Evolutionary conservation across 2,888 invertebrate genomes (phyloP), one percentile per base, ranked within the genome.

Genomic region (Pseudococcus jackbeardsleyi): DNA sequence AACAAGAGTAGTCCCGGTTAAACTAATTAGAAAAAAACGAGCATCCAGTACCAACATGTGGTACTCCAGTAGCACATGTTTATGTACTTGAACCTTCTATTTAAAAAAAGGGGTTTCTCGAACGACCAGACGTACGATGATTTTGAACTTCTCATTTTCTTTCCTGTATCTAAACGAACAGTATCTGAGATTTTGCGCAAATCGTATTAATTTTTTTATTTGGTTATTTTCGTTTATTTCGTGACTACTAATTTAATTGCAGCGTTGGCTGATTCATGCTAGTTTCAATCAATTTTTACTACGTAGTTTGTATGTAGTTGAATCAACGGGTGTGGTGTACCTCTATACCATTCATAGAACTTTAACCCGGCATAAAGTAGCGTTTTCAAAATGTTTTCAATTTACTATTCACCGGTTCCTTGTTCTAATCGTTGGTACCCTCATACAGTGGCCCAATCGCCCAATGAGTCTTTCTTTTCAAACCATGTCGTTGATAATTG

Each of bases 201-300:
- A 17, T 54, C 17, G 54, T 54, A 54, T 68, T 2, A 68, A 22
- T 22, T 68, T 68, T 68, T 11, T 5, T 22, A 68, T 68, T 68
- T 68, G 11, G 64, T 68, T 22, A 19, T n/a, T n/a, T n/a, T n/a
- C n/a, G n/a, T n/a, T n/a, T n/a, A n/a, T 72, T 7, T 33, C 72
- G 72, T 39, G 77, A 77, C 39, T 42, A 39, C 64, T 22, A 39
- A 77, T 77, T 77, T 77, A 39, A 77, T 39, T 39, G 77, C 33
- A 39, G 3, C 39, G 33, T 33, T 77, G 77, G 77, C 39, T 77
- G 77, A 77, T 77, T 77, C 77, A 77, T 77, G 39, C 77, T 77
- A 42, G 77, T 17, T 77, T 77, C 77, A 77, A 77, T 77, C 33
- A 77, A 39, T n/a, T 77, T 6, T 39, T 39, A 77, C 77, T 77